Evolutionary conservation across 2,888 invertebrate species (phyloP), one percentile per base, ranked within the genome.

Genomic region (Drosophila affinis): DNA sequence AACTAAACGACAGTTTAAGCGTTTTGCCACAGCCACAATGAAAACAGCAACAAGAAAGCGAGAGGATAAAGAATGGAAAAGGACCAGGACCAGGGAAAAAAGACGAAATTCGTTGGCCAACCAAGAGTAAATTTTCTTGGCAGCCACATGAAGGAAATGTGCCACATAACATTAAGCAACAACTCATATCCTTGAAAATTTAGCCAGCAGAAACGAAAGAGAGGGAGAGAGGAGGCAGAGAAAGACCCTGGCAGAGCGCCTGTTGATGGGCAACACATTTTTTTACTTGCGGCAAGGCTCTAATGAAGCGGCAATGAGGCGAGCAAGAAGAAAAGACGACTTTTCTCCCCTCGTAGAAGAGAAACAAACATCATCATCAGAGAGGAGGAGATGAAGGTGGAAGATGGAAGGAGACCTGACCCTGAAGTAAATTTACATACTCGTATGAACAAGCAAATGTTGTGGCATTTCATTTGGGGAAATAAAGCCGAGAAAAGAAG

Each of bases 151-250:
- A 17, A 69, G 83, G 87, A 86, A 89, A 88, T 88, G 86, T 74
- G 87, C 73, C 88, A 88, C 86, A 86, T 86, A 86, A 88, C 87
- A 88, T 89, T 88, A 86, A 89, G 83, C 80, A 86, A 86, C 89
- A 88, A 88, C 81, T 81, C 89, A 89, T 89, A 88, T 86, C 87
- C 89, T 85, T 75, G 80, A 58, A 70, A 85, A 76, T 76, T 62
- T 62, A 70, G 58, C 61, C 51, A 62, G 75, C 34, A 34, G 34
- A 34, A 12, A 32, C 24, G 24, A 24, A 5, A 24, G 24, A 54
- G 49, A 73, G 53, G 47, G 49, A 57, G 52, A 39, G 60, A 46
- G 24, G 53, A 51, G 49, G 54, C 56, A 39, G 60, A 46, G 24
- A 32, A 10, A 32, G 14, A 39, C 34, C 5, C 34, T 34, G 34